Evolutionary conservation across 1,140 invertebrate genomes (phyloP), one percentile per base, ranked within the genome.

Genomic region (Drosophila quadrilineata): DNA sequence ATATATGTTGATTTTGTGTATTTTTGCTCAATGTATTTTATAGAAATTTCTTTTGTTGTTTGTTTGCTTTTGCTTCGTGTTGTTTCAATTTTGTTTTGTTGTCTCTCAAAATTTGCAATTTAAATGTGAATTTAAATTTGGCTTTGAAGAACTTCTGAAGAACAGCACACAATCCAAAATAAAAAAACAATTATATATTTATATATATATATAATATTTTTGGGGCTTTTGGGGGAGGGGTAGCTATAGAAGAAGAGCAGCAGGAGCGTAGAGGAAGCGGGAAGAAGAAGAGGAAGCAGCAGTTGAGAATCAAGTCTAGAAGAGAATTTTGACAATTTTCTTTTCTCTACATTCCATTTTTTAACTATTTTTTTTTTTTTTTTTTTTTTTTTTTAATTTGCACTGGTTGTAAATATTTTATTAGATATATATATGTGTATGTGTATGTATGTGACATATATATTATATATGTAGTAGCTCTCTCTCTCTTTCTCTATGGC

Each of bases 41-140:
- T 40, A 62, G 69, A 62, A 62, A 70, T 71, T 46, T 48, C 26
- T 48, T 54, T 17, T 14, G 10, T 71, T 31, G 8, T 31, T 6
- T 60, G 31, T 46, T 52, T 33, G 28, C 41, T 63, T 41, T 64
- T 63, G 46, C 40, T 49, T 19, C 62, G 46, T 64, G 49, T 57
- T 46, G 43, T 45, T 40, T 46, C 26, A 43, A 26, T 63, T 49
- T 43, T 43, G 12, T 54, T 48, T 36, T 43, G 58, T 48, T 48
- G 38, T 40, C 52, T 77, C 77, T 79, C 75, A 77, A 77, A 73
- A n/a, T n/a, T 65, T 73, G 52, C 64, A 53, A 77, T 77, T 77
- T 77, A 77, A 77, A 77, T 60, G 56, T 57, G 36, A 48, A 72
- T 79, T 77, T 77, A 77, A 77, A 77, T 72, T 48, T n/a, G n/a